A percentile compares a stretch with the other conserved stretches of the same genome.
Evolutionary conservation across 2,797 vertebrate genomes (phyloP).

Genomic region (Enteromius viviparus): DNA sequence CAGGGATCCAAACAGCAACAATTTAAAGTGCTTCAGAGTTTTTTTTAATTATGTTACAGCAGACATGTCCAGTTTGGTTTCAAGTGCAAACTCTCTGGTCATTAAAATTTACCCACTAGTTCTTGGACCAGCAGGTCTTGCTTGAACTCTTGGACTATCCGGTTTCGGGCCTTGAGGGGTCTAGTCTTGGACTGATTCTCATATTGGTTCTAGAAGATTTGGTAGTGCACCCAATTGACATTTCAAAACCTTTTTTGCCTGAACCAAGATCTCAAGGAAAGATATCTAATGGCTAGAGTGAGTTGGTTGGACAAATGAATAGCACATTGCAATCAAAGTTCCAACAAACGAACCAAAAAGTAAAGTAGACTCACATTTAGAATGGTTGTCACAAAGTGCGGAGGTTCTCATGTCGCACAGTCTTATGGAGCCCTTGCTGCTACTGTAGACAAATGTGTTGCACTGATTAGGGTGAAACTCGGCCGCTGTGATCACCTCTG

Average conservation of each 20-base stretch:
- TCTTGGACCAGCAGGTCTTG: neutral
- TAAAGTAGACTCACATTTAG: constrained; percentile 61
- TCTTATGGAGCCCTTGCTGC: constrained; percentile 98
- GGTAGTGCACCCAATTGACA: neutral
- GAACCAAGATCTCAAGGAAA: neutral
- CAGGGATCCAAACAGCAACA: neutral
- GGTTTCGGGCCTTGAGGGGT: neutral
- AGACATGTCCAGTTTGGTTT: neutral
- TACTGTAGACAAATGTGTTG: constrained; percentile 98
- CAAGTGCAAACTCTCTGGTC: neutral
- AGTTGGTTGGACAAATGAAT: neutral
- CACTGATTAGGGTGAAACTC: constrained; percentile 98
- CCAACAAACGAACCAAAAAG: neutral
- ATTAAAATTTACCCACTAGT: neutral
- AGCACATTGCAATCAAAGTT: neutral
- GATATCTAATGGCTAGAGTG: neutral
- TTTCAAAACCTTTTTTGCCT: neutral
- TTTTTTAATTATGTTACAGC: neutral
- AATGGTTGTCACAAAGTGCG: constrained; percentile 67
- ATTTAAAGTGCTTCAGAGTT: neutral
- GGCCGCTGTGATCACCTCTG: constrained; percentile 94
- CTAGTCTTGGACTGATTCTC: neutral
- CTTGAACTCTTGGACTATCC: neutral
- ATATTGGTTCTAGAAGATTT: neutral
- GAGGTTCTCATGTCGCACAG: constrained; percentile 93